These are phyloP conservation scores for Dromius quadrimaculatus DNA, from an alignment of 2,888 invertebrate genomes.

Conservation along the genomic window DNA sequence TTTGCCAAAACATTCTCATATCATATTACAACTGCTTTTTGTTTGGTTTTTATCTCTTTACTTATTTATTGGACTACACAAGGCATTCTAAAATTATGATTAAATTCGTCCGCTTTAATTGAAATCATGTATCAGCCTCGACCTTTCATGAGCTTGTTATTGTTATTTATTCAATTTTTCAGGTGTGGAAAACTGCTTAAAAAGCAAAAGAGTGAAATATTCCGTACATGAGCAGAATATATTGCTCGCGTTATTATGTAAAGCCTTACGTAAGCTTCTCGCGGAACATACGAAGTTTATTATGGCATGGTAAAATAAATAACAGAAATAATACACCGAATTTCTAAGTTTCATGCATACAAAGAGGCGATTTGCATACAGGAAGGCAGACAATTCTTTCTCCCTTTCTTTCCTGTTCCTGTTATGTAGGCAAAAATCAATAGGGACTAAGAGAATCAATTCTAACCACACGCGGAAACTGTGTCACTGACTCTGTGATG, in stretches of 20 bases:
- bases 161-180: no score
- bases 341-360: slow-evolving; percentile 46
- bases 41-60: no score
- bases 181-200: no score
- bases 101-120: no score
- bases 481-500: slow-evolving; percentile 21
- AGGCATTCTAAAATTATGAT: no score
- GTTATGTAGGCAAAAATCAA: slow-evolving; percentile 14
- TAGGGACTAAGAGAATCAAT: slow-evolving; percentile 17
- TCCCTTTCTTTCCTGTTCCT: slow-evolving; percentile 9
- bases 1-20: slow-evolving; percentile 10
- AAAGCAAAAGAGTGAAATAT: no score
- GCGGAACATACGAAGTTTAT: slow-evolving; percentile 28
- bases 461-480: slow-evolving; percentile 24
- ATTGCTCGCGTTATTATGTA: slow-evolving; percentile 7
- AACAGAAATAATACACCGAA: slow-evolving; percentile 45
- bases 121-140: no score
- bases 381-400: slow-evolving; percentile 25
- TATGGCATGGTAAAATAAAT: slow-evolving; percentile 25
- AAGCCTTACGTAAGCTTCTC: slow-evolving; percentile 5
- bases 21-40: no score
- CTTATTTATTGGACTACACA: no score
- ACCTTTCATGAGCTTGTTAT: no score
- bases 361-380: slow-evolving; percentile 37
- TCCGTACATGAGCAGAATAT: neutral